Evolutionary conservation across 2,888 invertebrate genomes (phyloP).

Genomic region (Raillietiella orientalis): DNA sequence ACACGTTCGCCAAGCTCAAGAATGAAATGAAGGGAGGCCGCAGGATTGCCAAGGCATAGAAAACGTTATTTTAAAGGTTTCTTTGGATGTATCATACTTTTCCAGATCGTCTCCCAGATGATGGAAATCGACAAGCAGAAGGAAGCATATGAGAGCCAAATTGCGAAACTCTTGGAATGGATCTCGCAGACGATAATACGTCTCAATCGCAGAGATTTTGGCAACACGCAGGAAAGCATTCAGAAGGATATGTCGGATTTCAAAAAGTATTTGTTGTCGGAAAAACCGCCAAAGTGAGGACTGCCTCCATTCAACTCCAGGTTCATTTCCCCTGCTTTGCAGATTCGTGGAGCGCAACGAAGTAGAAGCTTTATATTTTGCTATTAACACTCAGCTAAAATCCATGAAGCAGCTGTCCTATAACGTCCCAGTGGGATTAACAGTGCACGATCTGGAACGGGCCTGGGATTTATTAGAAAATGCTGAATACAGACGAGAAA

Average conservation of each 20-base stretch:
- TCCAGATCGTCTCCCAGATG: constrained; percentile 84
- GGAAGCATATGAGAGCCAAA: constrained; percentile 49
- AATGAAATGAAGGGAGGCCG: constrained; percentile 91
- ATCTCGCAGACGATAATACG: constrained; percentile 50
- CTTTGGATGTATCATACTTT: no score
- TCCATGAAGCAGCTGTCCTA: constrained; percentile 67
- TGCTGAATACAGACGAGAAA: constrained; percentile 75
- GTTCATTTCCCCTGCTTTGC: constrained; percentile 4
- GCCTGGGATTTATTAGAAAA: constrained; percentile 76
- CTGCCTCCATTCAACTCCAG: background rate
- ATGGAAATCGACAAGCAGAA: constrained; percentile 83
- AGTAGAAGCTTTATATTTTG: constrained; percentile 80
- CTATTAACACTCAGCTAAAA: constrained; percentile 81
- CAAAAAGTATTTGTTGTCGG: constrained; percentile 79
- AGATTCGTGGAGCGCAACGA: constrained; percentile 88
- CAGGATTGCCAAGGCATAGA: constrained; percentile 53
- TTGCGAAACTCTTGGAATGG: constrained; percentile 67
- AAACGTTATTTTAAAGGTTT: background rate
- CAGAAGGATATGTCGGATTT: constrained; percentile 60
- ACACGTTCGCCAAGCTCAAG: constrained; percentile 96
- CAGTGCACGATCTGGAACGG: constrained; percentile 76
- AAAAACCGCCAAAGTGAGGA: constrained; percentile 80
- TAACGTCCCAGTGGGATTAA: constrained; percentile 52
- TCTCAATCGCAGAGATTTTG: constrained; percentile 54
- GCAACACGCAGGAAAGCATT: constrained; percentile 79